These are phyloP conservation scores for Chelonus formosanus DNA, from an alignment of 2,888 invertebrate species.

Conservation along the genomic window DNA sequence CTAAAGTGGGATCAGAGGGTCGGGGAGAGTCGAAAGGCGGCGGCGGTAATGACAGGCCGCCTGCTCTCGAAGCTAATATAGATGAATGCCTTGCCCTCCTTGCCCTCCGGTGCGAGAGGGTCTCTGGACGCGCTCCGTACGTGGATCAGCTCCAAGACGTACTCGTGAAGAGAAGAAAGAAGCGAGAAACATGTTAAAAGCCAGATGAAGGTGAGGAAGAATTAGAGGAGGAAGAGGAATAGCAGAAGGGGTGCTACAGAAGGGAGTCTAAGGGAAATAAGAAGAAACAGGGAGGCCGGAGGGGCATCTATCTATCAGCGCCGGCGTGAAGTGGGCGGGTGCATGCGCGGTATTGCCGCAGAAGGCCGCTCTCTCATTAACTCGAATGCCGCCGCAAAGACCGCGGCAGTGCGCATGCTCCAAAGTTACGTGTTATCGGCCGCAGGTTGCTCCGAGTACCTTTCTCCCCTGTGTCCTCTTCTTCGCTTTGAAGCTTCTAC, in stretches of 20 bases:
- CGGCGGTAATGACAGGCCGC: constrained; percentile 66
- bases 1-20: constrained; percentile 38
- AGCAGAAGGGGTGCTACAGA: too few relatives aligned
- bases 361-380: constrained; percentile 65
- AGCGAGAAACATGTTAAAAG: constrained; percentile 9
- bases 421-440: constrained; percentile 46
- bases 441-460: constrained; percentile 36
- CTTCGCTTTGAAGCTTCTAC: constrained; percentile 14
- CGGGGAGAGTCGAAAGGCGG: constrained; percentile 50
- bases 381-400: constrained; percentile 67
- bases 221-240: too few relatives aligned
- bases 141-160: not conserved
- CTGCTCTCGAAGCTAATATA: constrained; percentile 66
- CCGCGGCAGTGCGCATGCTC: constrained; percentile 65
- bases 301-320: constrained; percentile 66
- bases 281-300: constrained; percentile 45
- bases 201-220: too few relatives aligned
- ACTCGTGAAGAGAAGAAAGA: constrained; percentile 28
- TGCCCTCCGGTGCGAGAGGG: constrained; percentile 56
- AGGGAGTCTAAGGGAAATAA: not conserved
- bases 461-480: constrained; percentile 14
- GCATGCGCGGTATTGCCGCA: constrained; percentile 63
- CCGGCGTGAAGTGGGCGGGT: constrained; percentile 66
- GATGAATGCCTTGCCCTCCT: constrained; percentile 65
- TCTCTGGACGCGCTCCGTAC: constrained; percentile 32